A percentile compares a stretch with the other conserved stretches of the same genome.
phyloP scores from a whole-genome alignment of 2,888 invertebrate genomes.

The Nycteola revayana region DNA sequence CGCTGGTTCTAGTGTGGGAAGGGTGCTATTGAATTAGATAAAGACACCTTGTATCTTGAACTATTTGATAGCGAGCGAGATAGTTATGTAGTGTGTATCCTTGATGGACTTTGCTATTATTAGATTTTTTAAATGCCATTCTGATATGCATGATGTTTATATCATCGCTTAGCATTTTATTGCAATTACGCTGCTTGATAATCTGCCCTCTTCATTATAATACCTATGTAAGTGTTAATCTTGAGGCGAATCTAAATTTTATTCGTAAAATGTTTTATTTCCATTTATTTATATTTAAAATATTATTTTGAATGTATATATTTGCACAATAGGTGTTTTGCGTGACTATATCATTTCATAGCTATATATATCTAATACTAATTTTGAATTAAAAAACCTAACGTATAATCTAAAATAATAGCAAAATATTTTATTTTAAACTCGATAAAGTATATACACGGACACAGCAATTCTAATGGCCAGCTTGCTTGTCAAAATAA shows the following conservation, averaged over 20 bases:
- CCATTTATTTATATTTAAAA: too few species aligned
- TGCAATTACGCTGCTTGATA: too few species aligned
- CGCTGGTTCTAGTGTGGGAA: constrained; percentile 41
- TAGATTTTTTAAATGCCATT: constrained; percentile 21
- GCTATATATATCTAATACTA: too few species aligned
- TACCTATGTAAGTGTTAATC: too few species aligned
- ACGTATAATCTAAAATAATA: too few species aligned
- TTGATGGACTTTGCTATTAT: constrained; percentile 36
- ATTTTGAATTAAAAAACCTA: constrained; percentile 3
- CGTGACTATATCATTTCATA: too few species aligned
- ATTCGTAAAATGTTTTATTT: too few species aligned
- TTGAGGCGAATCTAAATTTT: too few species aligned
- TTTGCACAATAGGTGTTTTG: too few species aligned
- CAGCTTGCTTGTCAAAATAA: constrained; percentile 24
- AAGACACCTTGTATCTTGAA: constrained; percentile 63
- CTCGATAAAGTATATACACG: not conserved
- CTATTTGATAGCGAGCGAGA: constrained; percentile 49
- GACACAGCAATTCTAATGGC: constrained; percentile 24
- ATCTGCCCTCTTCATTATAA: too few species aligned
- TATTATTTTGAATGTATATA: too few species aligned
- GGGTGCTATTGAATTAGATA: constrained; percentile 65
- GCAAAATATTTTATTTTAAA: not conserved
- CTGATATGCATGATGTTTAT: constrained; percentile 5
- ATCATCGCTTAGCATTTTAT: too few species aligned
- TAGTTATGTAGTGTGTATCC: constrained; percentile 38